Conservation (phyloP, 2,113 vertebrate species). For the Pollachius pollachius region DNA sequence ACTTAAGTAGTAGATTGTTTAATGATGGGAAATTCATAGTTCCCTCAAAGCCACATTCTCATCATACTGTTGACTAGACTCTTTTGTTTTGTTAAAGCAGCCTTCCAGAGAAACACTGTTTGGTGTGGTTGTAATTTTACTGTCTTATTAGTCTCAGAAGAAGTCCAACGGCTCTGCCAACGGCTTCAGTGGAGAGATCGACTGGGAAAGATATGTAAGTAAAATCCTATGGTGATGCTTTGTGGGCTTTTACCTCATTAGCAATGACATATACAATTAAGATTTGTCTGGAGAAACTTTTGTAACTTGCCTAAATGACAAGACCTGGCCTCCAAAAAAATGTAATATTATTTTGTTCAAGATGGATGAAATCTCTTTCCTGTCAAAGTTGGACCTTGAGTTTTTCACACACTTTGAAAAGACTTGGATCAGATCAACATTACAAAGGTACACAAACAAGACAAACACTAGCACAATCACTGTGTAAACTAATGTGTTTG, state of each 20-base stretch:
- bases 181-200: constrained; percentile 94
- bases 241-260: too few relatives aligned
- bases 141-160: constrained; percentile 75
- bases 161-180: constrained; percentile 92
- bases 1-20: too few relatives aligned
- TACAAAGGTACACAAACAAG: not conserved
- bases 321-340: not conserved
- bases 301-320: not conserved
- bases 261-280: not conserved
- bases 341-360: not conserved
- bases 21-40: not conserved
- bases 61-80: not conserved
- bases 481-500: not conserved
- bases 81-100: not conserved
- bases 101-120: not conserved
- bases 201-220: constrained; percentile 99
- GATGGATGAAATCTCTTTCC: not conserved
- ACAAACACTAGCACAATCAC: not conserved
- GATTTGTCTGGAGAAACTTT: not conserved
- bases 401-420: too few relatives aligned
- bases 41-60: not conserved
- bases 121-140: constrained; percentile 15
- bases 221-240: constrained; percentile 1
- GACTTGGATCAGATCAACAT: not conserved
- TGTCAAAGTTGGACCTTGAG: not conserved